Evolutionary conservation across 2,888 invertebrate species (phyloP).

Genomic region (Leptopilina myrica): DNA sequence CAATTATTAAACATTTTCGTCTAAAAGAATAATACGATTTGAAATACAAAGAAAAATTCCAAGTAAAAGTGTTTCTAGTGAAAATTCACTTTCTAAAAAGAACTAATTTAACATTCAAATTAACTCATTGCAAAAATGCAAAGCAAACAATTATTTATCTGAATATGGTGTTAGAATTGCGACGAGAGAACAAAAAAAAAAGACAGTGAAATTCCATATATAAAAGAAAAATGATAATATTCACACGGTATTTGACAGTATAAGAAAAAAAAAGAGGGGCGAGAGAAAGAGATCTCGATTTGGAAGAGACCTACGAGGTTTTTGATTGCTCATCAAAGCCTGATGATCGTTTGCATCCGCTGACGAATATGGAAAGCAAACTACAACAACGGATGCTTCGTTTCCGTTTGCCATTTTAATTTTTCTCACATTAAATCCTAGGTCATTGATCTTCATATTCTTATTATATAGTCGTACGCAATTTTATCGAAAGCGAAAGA

Average conservation of each 20-base stretch:
- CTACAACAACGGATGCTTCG: conserved; percentile 17
- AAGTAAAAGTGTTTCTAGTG: too few species aligned
- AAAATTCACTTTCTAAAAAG: too few species aligned
- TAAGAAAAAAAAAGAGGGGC: not conserved
- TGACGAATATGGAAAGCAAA: conserved; percentile 28
- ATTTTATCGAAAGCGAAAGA: not conserved
- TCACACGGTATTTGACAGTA: conserved; percentile 15
- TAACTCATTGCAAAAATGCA: not conserved
- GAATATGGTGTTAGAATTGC: not conserved
- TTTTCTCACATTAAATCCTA: conserved; percentile 18
- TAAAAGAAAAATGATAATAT: conserved; percentile 5
- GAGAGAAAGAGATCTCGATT: conserved; percentile 4
- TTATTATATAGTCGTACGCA: not conserved
- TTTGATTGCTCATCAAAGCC: conserved; percentile 36
- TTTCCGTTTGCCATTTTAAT: conserved; percentile 31
- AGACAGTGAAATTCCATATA: not conserved
- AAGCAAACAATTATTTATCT: not conserved
- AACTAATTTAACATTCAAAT: too few species aligned
- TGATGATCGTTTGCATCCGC: conserved; percentile 36
- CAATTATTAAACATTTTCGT: too few species aligned
- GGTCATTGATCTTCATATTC: conserved; percentile 19
- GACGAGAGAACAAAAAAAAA: too few species aligned
- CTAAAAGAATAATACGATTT: too few species aligned
- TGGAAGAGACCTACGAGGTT: conserved; percentile 35
- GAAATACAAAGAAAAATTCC: too few species aligned